Evolutionary conservation across 2,797 vertebrate species (phyloP).

Genomic region (Gambelia wislizenii): DNA sequence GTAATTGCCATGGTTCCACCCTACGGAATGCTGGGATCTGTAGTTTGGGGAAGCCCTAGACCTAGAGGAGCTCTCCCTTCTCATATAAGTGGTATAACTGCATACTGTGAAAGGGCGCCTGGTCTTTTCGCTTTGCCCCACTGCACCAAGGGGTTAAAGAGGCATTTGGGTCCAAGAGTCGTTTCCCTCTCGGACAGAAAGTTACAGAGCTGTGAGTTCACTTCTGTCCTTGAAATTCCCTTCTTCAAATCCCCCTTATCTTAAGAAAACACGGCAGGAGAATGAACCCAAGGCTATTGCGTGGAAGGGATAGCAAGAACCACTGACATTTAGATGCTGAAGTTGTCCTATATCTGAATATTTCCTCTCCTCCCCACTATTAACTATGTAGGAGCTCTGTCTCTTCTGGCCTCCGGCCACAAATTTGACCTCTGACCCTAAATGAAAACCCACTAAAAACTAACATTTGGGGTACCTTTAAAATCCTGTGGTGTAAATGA

Average conservation of each 20-base stretch:
- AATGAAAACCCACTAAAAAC: not conserved
- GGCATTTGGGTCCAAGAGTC: not conserved
- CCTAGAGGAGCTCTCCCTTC: too few relatives aligned
- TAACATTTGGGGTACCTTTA: not conserved
- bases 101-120: too few relatives aligned
- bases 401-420: not conserved
- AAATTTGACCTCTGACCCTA: too few relatives aligned
- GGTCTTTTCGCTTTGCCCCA: too few relatives aligned
- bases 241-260: constrained; percentile 3
- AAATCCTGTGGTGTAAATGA: not conserved
- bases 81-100: not conserved
- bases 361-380: too few relatives aligned
- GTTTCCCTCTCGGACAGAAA: not conserved
- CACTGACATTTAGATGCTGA: too few relatives aligned
- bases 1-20: too few relatives aligned
- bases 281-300: not conserved
- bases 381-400: too few relatives aligned
- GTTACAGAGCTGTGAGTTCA: not conserved
- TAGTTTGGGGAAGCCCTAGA: too few relatives aligned
- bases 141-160: not conserved
- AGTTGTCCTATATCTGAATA: too few relatives aligned
- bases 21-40: too few relatives aligned
- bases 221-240: constrained; percentile 7
- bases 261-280: not conserved
- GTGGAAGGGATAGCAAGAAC: too few relatives aligned